Evolutionary conservation across 2,797 vertebrate species (phyloP).

Genomic region (Phoebastria nigripes): DNA sequence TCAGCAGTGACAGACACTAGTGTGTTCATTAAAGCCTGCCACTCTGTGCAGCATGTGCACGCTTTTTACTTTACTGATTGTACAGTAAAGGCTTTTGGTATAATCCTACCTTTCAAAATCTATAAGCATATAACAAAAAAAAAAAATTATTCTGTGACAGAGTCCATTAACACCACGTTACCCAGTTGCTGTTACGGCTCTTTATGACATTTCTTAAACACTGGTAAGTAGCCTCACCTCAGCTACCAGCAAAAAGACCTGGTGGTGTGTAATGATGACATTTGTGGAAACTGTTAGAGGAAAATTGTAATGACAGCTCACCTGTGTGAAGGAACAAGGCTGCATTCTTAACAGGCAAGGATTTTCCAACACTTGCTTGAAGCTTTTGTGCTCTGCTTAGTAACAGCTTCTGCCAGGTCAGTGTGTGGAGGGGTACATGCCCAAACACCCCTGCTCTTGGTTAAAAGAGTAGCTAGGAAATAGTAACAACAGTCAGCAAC

Average conservation of each 20-base stretch:
- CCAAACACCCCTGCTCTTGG: background rate
- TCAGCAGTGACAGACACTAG: constrained; percentile 54
- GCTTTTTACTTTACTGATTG: background rate
- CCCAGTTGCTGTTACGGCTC: background rate
- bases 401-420: background rate
- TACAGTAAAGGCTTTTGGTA: background rate
- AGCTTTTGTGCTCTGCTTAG: background rate
- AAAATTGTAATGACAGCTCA: background rate
- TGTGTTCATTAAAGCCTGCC: constrained; percentile 49
- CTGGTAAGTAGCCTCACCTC: background rate
- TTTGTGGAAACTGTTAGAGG: background rate
- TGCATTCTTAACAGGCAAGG: background rate
- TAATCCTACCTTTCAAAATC: constrained; percentile 34
- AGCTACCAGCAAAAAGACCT: background rate
- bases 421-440: background rate
- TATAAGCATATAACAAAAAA: background rate
- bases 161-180: background rate
- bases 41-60: background rate
- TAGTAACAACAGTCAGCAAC: background rate
- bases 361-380: background rate
- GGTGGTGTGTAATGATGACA: background rate
- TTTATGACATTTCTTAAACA: constrained; percentile 10
- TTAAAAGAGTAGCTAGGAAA: background rate
- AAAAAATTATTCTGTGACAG: background rate
- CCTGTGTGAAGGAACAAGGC: background rate